These are phyloP conservation scores for Corbicula japonica DNA, from an alignment of 2,888 invertebrate species.

Conservation along the genomic window DNA sequence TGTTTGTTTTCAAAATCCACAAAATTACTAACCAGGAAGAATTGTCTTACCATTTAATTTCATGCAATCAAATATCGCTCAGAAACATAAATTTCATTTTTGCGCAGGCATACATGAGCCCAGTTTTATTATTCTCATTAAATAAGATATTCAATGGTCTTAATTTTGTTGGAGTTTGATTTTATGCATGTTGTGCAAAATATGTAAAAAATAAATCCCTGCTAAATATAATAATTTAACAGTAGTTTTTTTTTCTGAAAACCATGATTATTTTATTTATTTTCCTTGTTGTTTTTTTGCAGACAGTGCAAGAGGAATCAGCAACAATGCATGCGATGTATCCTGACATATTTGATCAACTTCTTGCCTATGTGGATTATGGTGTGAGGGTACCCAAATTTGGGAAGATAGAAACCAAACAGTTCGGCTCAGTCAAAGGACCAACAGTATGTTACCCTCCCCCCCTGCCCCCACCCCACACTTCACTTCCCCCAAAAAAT, in stretches of 20 bases:
- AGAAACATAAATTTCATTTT: no score
- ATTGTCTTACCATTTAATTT: no score
- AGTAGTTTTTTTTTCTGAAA: background rate
- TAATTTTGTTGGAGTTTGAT: background rate
- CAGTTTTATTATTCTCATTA: no score
- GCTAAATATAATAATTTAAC: background rate
- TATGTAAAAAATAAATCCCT: background rate
- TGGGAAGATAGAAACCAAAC: slow-evolving; percentile 87
- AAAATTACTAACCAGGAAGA: no score
- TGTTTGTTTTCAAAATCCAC: no score
- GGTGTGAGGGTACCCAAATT: slow-evolving; percentile 90
- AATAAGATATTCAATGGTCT: background rate
- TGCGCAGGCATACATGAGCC: no score
- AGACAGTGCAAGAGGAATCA: slow-evolving; percentile 86
- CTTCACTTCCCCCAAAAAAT: no score
- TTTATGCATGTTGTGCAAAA: background rate
- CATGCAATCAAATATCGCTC: no score
- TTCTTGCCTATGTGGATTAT: slow-evolving; percentile 88
- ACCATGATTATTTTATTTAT: no score
- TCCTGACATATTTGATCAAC: slow-evolving; percentile 86
- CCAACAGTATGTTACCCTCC: slow-evolving; percentile 72
- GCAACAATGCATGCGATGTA: slow-evolving; percentile 88
- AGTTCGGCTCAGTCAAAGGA: slow-evolving; percentile 81
- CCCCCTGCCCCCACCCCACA: no score
- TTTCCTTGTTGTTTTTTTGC: slow-evolving; percentile 59